These are phyloP conservation scores for Falcaria lacertinaria DNA, from an alignment of 2,888 invertebrate species.

Conservation along the genomic window DNA sequence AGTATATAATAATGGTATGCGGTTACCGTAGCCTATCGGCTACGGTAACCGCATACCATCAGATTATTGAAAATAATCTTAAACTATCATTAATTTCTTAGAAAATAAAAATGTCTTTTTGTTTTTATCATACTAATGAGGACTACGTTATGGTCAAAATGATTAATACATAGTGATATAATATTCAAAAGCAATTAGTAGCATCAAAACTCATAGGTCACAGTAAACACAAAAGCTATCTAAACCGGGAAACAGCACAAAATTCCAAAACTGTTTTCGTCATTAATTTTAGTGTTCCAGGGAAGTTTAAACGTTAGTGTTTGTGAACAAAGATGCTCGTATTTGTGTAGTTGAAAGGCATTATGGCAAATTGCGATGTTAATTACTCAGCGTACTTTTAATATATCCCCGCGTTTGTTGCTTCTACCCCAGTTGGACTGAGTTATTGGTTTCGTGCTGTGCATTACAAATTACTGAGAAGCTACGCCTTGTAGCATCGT, in stretches of 20 bases:
- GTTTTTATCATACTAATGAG: too few relatives aligned
- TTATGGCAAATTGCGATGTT: conserved; percentile 39
- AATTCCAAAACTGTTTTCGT: not conserved
- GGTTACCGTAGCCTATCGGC: too few relatives aligned
- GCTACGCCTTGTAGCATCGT: conserved; percentile 41
- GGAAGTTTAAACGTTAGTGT: not conserved
- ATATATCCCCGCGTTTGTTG: conserved; percentile 42
- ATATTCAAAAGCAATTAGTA: too few relatives aligned
- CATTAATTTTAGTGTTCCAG: not conserved
- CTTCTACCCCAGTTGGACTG: conserved; percentile 40
- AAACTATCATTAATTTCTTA: too few relatives aligned
- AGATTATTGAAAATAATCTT: too few relatives aligned
- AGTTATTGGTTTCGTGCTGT: conserved; percentile 59
- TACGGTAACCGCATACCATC: too few relatives aligned
- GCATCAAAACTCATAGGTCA: not conserved
- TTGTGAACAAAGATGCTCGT: not conserved
- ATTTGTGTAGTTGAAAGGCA: conserved; percentile 19
- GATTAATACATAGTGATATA: too few relatives aligned
- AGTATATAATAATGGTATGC: too few relatives aligned
- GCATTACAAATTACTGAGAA: conserved; percentile 41
- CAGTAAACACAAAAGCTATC: not conserved
- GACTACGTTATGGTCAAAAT: too few relatives aligned
- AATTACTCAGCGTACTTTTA: conserved; percentile 45
- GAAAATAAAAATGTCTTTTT: too few relatives aligned
- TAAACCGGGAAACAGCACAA: not conserved